phyloP scores from a whole-genome alignment of 2,113 vertebrate genomes.

The Thunnus maccoyii region DNA sequence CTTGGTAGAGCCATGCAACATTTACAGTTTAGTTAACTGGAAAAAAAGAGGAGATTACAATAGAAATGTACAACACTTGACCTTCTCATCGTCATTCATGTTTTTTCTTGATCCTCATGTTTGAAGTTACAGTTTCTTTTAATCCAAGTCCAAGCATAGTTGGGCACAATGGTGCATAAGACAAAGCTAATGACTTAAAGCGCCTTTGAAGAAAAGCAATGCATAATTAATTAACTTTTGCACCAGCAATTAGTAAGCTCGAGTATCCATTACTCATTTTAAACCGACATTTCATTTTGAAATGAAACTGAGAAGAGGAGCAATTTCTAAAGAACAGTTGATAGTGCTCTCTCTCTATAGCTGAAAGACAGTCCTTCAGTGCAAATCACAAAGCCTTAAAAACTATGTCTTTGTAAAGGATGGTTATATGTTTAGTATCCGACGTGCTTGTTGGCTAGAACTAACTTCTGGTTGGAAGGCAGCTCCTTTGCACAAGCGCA shows the following conservation, averaged over 20 bases:
- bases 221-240: conserved; percentile 26
- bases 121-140: background rate
- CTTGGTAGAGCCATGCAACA: too few species aligned
- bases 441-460: background rate
- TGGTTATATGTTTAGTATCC: background rate
- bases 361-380: background rate
- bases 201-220: conserved; percentile 4
- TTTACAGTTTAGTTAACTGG: background rate
- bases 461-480: background rate
- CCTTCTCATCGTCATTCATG: background rate
- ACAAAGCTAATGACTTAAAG: conserved; percentile 15
- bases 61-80: background rate
- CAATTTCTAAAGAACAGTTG: background rate
- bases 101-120: background rate
- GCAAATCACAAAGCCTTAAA: background rate
- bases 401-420: background rate
- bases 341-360: background rate
- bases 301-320: background rate
- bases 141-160: background rate
- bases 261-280: background rate
- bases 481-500: too few species aligned
- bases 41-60: background rate
- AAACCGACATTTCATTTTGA: background rate
- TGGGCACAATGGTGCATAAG: accelerated
- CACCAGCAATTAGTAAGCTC: background rate